These are phyloP conservation scores for Limnodromus scolopaceus DNA, from an alignment of 2,797 vertebrate species.

Conservation along the genomic window DNA sequence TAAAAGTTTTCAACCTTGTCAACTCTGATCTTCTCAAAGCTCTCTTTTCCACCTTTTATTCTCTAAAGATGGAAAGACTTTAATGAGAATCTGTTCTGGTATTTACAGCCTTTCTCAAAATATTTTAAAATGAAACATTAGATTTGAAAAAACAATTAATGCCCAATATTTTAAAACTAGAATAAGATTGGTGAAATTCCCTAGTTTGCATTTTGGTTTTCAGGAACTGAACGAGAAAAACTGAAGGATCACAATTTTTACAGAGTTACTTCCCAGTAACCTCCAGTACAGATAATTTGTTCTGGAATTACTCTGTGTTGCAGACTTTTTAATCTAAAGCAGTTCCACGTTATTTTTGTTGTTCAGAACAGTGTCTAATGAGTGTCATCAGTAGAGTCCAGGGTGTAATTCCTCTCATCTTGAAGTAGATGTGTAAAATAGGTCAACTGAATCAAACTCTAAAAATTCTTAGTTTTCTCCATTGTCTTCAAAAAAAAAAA, in stretches of 20 bases:
- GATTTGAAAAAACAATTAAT: not conserved
- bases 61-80: not conserved
- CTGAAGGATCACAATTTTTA: not conserved
- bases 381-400: not conserved
- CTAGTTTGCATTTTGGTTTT: not conserved
- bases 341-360: not conserved
- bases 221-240: fast-evolving
- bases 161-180: not conserved
- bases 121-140: not conserved
- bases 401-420: not conserved
- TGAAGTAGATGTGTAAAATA: not conserved
- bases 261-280: not conserved
- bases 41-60: not conserved
- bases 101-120: not conserved
- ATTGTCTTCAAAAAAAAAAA: not conserved
- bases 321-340: not conserved
- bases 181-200: not conserved
- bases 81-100: not conserved
- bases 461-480: not conserved
- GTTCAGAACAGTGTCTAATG: not conserved
- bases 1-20: not conserved
- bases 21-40: not conserved
- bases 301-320: not conserved
- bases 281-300: not conserved
- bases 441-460: not conserved